Evolutionary conservation across 2,113 vertebrate species (phyloP), one percentile per base, ranked within the genome.

Genomic region (Isurus oxyrinchus): DNA sequence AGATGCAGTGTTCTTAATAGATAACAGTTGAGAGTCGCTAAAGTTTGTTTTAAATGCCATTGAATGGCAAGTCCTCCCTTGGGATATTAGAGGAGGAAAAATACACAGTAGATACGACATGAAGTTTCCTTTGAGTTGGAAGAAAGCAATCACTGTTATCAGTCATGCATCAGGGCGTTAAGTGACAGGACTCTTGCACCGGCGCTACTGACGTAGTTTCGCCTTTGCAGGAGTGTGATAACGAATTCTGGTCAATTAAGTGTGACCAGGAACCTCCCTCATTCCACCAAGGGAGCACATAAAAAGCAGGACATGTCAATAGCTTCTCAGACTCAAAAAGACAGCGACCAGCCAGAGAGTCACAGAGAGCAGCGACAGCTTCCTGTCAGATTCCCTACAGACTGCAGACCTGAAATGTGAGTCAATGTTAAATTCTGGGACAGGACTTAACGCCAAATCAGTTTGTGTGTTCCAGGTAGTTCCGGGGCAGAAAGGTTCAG

Each of bases 241-340:
- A 69, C n/a, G 67, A 69, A 76, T 72, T 72, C 66, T 72, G 66
- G 94, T 95, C 94, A 95, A 53, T 95, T 44, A 72, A 95, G 94
- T 66, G 94, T 95, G 40, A 95, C 66, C 44, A 72, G 94, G 94
- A 72, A 72, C 94, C 94, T 95, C 94, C 94, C 94, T 95, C 94
- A 55, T 63, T 53, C 14, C 94, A 27, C 67, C 94, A 31, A 69
- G 94, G 49, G 94, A 95, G 53, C 94, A 72, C 94, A 95, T 95
- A 95, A 95, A 95, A 95, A 49, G 66, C 94, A 95, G 5, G 94
- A 55, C 94, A 53, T 16, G 66, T 10, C 94, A 55, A 0, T 55
- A 95, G 40, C 44, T 69, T 5, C 94, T 72, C 67, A 76, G 67
- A 27, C 63, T 69, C 63, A 95, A 25, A 69, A 49, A 95, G 94